These are phyloP conservation scores for Rhopalosiphum maidis DNA, from an alignment of 1,140 invertebrate species.

Conservation along the genomic window DNA sequence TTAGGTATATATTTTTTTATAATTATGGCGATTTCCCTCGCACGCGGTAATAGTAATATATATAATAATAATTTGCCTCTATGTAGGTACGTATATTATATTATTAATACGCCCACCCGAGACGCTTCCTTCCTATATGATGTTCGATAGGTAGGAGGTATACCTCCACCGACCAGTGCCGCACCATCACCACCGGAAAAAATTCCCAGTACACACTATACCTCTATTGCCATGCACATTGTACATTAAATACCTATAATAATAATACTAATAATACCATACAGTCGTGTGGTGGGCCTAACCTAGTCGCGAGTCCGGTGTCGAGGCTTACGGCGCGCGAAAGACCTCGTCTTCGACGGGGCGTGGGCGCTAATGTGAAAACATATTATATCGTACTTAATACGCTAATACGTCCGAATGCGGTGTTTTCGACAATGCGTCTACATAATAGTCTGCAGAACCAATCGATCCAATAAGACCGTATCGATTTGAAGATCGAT, in stretches of 20 bases:
- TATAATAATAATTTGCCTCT: not conserved
- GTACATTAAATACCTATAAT: no score
- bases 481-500: not conserved
- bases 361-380: not conserved
- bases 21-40: not conserved
- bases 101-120: not conserved
- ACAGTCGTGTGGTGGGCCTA: not conserved
- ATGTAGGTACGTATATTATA: not conserved
- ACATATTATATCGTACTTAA: not conserved
- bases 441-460: not conserved
- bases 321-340: not conserved
- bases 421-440: not conserved
- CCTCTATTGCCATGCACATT: not conserved
- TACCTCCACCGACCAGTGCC: not conserved
- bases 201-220: not conserved
- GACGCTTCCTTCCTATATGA: conserved; percentile 16
- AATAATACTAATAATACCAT: not conserved
- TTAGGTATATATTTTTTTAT: not conserved
- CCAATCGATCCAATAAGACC: not conserved
- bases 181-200: not conserved
- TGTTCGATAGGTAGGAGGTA: not conserved
- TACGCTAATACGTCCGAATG: not conserved
- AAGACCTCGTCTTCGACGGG: not conserved
- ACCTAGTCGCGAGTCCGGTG: not conserved
- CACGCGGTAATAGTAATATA: not conserved